Percentiles rank a stretch among this genome's conserved stretches.
Conservation (phyloP, 2,113 vertebrate genomes). For the Nycticryphes semicollaris region DNA sequence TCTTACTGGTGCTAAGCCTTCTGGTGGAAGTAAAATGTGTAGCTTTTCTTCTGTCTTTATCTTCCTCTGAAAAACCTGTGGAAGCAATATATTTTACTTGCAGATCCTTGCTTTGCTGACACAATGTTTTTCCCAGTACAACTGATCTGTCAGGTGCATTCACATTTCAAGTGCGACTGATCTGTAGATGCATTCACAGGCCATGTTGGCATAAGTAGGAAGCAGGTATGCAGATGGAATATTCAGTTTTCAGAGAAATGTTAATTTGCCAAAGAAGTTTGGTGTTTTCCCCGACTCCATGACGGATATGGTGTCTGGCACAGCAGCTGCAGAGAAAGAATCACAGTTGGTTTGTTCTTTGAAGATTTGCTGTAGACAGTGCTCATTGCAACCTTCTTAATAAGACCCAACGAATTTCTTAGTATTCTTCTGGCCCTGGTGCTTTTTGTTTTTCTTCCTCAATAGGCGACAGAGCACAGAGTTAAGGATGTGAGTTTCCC, state of each 20-base stretch:
- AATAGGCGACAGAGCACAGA: not conserved
- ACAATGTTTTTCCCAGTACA: not conserved
- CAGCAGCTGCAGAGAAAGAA: not conserved
- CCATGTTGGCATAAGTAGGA: not conserved
- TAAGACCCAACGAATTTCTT: not conserved
- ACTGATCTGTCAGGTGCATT: not conserved
- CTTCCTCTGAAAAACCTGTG: not conserved
- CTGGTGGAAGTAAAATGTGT: not conserved
- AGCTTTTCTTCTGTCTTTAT: not conserved
- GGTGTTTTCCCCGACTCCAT: not conserved
- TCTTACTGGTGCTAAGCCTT: not conserved
- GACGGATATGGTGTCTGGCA: not conserved
- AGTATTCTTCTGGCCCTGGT: not conserved
- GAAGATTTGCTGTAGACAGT: not conserved
- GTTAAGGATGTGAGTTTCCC: not conserved
- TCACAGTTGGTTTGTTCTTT: not conserved
- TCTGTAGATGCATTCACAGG: not conserved
- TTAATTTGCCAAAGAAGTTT: not conserved
- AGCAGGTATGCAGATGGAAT: not conserved
- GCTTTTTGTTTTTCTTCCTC: not conserved
- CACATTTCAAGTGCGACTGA: not conserved
- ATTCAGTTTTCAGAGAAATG: not conserved
- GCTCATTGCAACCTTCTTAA: not conserved
- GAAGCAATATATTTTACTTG: not conserved
- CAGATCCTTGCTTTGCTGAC: not conserved